These are phyloP conservation scores for Cataglyphis hispanica DNA, from an alignment of 1,140 invertebrate genomes.

Conservation along the genomic window DNA sequence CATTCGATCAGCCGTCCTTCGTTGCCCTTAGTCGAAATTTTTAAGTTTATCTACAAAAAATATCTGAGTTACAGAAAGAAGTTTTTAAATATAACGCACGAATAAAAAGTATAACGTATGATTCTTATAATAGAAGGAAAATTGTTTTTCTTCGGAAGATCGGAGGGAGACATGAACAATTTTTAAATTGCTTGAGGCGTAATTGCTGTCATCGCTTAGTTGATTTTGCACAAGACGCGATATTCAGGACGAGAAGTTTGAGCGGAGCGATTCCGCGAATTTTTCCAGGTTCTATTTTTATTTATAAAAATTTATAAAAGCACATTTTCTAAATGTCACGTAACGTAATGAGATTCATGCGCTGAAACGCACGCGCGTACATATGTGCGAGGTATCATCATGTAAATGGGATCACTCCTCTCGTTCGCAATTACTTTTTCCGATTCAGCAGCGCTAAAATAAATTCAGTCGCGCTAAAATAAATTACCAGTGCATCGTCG, in stretches of 20 bases:
- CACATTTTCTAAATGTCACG: conserved; percentile 2
- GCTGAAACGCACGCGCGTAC: not conserved
- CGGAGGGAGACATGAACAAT: not conserved
- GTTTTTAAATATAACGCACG: too few relatives aligned
- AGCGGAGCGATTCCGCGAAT: not conserved
- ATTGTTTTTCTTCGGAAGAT: not conserved
- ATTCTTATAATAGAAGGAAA: too few relatives aligned
- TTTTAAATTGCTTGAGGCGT: too few relatives aligned
- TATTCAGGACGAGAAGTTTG: too few relatives aligned
- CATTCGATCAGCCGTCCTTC: not conserved
- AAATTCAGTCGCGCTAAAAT: conserved; percentile 8
- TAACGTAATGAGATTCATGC: too few relatives aligned
- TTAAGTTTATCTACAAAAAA: conserved; percentile 8
- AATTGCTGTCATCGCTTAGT: too few relatives aligned
- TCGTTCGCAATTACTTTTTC: conserved; percentile 61
- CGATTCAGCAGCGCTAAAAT: conserved; percentile 48
- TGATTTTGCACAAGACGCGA: too few relatives aligned
- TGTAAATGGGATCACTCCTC: not conserved
- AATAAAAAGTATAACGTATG: too few relatives aligned
- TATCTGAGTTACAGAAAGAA: not conserved
- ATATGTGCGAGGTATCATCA: not conserved
- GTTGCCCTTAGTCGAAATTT: not conserved
- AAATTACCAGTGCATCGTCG: conserved; percentile 38
- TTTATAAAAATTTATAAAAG: not conserved
- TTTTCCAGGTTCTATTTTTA: not conserved